A percentile compares a stretch with the other conserved stretches of the same genome.
phyloP scores from a whole-genome alignment of 2,797 vertebrate species.

The Hypotaenidia okinawae region DNA sequence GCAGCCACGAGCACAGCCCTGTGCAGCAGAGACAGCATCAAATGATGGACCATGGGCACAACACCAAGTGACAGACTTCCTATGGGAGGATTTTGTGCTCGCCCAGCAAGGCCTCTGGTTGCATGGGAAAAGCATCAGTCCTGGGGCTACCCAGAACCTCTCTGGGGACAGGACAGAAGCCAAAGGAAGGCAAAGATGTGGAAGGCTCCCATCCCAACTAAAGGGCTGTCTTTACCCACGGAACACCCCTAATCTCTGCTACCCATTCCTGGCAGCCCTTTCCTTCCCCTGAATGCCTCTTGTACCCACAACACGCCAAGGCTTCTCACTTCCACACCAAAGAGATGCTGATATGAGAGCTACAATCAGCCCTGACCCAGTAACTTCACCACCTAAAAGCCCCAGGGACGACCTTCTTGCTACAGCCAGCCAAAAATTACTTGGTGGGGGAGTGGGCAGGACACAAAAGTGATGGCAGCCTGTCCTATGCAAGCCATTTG shows the following conservation, averaged over 20 bases:
- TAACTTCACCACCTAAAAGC: not conserved
- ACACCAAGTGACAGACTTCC: slow-evolving; percentile 21
- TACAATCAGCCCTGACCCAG: not conserved
- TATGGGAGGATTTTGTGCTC: not conserved
- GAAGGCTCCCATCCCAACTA: not conserved
- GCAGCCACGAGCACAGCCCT: not conserved
- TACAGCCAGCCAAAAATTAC: not conserved
- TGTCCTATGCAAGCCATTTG: not conserved
- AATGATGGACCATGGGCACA: not conserved
- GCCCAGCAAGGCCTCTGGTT: not conserved
- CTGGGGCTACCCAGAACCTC: not conserved
- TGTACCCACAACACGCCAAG: not conserved
- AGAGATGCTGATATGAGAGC: not conserved
- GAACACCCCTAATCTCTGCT: not conserved
- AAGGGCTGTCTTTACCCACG: not conserved
- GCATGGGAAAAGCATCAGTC: not conserved
- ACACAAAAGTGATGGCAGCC: not conserved
- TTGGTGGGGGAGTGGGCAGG: not conserved
- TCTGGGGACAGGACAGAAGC: not conserved
- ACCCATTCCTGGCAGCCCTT: not conserved
- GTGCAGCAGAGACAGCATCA: not conserved
- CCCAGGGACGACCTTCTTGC: not conserved
- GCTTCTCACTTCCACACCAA: not conserved
- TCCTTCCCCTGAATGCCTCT: not conserved
- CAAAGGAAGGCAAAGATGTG: not conserved